Evolutionary conservation across 2,888 invertebrate genomes (phyloP).

Genomic region (Colostygia pectinataria): DNA sequence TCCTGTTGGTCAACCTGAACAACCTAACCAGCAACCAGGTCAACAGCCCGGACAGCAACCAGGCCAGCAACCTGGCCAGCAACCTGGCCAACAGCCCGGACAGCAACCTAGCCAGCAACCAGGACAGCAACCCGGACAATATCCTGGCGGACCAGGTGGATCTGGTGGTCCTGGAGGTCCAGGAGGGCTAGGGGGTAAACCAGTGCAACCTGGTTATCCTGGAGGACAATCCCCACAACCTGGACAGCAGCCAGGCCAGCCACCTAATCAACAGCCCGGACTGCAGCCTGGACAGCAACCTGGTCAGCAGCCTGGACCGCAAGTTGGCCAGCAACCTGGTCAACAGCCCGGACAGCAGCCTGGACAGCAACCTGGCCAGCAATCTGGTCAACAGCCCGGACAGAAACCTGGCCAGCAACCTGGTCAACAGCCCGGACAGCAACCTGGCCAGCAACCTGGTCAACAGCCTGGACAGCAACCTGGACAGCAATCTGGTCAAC

Average conservation of each 20-base stretch:
- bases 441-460: constrained; percentile 26
- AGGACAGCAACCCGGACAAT: not conserved
- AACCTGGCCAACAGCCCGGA: constrained; percentile 26
- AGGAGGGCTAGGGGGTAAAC: too few species aligned
- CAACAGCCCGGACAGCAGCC: constrained; percentile 14
- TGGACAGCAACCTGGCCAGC: constrained; percentile 35
- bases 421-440: constrained; percentile 35
- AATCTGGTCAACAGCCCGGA: constrained; percentile 22
- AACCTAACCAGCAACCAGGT: constrained; percentile 38
- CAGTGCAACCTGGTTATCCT: too few species aligned
- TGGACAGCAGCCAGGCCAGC: too few species aligned
- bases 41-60: constrained; percentile 25
- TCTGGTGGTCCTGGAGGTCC: too few species aligned
- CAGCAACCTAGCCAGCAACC: constrained; percentile 2
- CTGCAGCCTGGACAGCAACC: constrained; percentile 32
- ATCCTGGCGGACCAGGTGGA: too few species aligned
- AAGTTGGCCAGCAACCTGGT: constrained; percentile 36
- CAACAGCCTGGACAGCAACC: constrained; percentile 22
- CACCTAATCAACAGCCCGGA: too few species aligned
- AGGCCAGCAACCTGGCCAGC: not conserved
- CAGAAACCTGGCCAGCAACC: constrained; percentile 27
- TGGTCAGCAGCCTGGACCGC: constrained; percentile 34
- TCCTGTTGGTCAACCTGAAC: constrained; percentile 14
- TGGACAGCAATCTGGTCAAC: constrained; percentile 15
- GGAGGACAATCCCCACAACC: too few species aligned